phyloP scores from a whole-genome alignment of 2,797 vertebrate genomes.

The Martes flavigula region DNA sequence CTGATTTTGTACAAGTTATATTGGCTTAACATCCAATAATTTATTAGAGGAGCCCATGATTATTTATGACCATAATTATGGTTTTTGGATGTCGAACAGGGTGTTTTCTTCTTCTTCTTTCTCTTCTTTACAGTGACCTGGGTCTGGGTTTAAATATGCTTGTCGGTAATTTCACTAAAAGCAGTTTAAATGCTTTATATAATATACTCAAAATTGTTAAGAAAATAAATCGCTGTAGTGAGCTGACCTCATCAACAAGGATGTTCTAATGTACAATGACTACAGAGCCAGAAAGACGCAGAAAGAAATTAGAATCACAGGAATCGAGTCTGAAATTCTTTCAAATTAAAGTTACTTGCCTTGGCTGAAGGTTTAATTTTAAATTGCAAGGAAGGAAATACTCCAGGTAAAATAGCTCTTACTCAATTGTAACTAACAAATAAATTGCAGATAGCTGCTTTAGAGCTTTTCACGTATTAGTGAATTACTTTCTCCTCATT shows the following conservation, averaged over 20 bases:
- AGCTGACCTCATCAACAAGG: conserved; percentile 5
- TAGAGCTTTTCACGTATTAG: neutral
- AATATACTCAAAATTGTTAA: conserved; percentile 38
- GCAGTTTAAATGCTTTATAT: conserved; percentile 59
- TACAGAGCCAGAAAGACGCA: neutral
- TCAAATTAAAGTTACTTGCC: conserved; percentile 45
- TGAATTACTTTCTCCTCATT: neutral
- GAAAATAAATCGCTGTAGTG: conserved; percentile 13
- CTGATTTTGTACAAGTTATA: conserved; percentile 8
- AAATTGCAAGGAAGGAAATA: conserved; percentile 63
- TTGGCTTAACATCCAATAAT: conserved; percentile 24
- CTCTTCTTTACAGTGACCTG: conserved; percentile 49
- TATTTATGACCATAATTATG: conserved; percentile 41
- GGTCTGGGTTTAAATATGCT: conserved; percentile 45
- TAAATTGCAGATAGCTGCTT: neutral
- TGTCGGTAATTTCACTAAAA: conserved; percentile 65
- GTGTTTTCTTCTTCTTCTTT: neutral
- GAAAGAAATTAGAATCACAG: neutral
- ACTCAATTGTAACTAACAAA: conserved; percentile 42
- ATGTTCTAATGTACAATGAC: neutral
- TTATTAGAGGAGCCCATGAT: conserved; percentile 30
- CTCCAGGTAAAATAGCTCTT: conserved; percentile 53
- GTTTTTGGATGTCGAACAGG: neutral
- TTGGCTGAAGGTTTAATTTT: conserved; percentile 68
- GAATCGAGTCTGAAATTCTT: conserved; percentile 20